Evolutionary conservation across 2,113 vertebrate species (phyloP).

Genomic region (Illadopsis cleaveri): DNA sequence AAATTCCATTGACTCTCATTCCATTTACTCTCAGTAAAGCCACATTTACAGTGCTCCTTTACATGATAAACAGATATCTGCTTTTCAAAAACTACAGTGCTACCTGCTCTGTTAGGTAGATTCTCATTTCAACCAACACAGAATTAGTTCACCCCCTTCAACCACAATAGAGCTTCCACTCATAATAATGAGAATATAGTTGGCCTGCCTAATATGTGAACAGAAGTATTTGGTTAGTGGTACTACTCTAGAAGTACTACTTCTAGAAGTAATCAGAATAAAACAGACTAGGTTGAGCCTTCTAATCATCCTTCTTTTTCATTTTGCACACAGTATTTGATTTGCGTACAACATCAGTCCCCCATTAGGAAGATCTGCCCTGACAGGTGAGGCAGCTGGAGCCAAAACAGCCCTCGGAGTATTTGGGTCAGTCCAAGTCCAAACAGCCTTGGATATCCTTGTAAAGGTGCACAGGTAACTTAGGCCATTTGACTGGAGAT

Average conservation of each 20-base stretch:
- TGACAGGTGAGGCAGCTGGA: background rate
- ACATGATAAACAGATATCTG: background rate
- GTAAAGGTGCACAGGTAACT: background rate
- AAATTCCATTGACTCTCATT: background rate
- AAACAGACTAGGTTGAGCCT: background rate
- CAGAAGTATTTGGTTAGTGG: background rate
- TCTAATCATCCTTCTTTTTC: background rate
- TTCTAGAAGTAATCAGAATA: background rate
- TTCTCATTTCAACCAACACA: background rate
- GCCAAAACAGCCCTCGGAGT: background rate
- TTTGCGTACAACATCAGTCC: background rate
- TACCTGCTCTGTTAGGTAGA: background rate
- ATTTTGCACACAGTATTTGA: background rate
- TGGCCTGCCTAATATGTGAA: background rate
- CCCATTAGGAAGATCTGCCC: background rate
- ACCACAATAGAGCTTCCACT: background rate
- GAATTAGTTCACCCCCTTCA: background rate
- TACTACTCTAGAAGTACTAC: background rate
- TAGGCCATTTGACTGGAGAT: rapidly evolving
- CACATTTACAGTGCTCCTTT: background rate
- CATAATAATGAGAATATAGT: background rate
- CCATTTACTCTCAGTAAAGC: background rate
- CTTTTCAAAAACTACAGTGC: background rate
- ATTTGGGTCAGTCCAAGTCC: background rate
- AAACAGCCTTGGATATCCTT: background rate